Base-by-base conservation (phyloP, 2,888 invertebrate species). In the Drepanosiphum platanoidis region DNA sequence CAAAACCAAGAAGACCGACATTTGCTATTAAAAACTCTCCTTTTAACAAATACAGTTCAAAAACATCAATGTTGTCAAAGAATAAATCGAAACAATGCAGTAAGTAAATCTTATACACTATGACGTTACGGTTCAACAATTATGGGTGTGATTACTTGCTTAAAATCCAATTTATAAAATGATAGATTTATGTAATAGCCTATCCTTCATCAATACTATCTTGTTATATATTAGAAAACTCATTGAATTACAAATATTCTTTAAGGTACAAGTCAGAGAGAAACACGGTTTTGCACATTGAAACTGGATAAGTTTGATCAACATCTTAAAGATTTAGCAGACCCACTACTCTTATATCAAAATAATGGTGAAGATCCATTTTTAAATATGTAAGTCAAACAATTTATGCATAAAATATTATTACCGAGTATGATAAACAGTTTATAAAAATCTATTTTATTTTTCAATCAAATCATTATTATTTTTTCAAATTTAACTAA, bases 371-470 rank as follows among this genome's bases (percentile, higher is more conserved):
- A 75, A 72, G 86, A 86, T 39, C 86, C 86, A 27, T 86, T 86
- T 86, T 68, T 86, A 27, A 86, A 81, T 66, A 80, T 86, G 86
- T 82, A 74, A 81, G 80, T 81, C 52, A 80, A 52, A 72, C 66
- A 13, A 66, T 58, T 68, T 7, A 52, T 70, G 32, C 3, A 36
- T 36, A 13, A 64, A 64, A 64, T 27, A 4, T 9, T 9, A 46
- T 18, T 13, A 46, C 13, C 3, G 11, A 18, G 5, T 46, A 46
- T 46, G 46, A 18, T 46, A 46, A 15, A 13, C 18, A 42, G 42
- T 42, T 42, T 42, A 42, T 9, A 58, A 58, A 39, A 71, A 71
- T 39, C 15, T 32, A 77, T 7, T 9, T 77, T 34, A 13, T 77
- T 58, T 42, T 71, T 36, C 52, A n/a, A 22, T 34, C 22, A 84